Evolutionary conservation across 2,888 invertebrate species (phyloP), one percentile per base, ranked within the genome.

Genomic region (Hemithea aestivaria): DNA sequence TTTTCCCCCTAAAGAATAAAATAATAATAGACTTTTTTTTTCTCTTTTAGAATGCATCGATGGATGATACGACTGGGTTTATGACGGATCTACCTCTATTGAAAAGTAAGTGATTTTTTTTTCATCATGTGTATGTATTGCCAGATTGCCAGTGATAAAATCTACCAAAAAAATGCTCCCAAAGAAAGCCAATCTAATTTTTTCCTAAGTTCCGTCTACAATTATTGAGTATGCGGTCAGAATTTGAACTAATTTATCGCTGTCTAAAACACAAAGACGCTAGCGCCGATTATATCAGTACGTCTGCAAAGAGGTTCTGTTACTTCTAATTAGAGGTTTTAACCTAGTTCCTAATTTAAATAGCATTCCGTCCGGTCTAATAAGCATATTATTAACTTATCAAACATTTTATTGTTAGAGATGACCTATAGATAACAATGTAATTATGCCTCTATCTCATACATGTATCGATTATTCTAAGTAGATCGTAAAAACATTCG

Each of bases 31-130:
- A n/a, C 25, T 38, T 29, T 10, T 28, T 41, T 64, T 9, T 7
- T 57, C 62, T 56, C 58, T 89, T 88, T 35, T 89, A 94, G 92
- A 93, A 93, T 74, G 91, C 93, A 56, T 93, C 93, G 56, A 92
- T 96, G 81, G 96, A 96, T 73, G 96, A 96, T 69, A 94, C 94
- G 57, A 90, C 92, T 54, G 94, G 94, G 32, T 96, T 96, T 82
- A 96, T 96, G 90, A 94, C 94, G 59, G 96, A 96, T 75, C 90
- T 96, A 75, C 96, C 96, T 58, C 89, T 96, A 65, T 90, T 96
- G 66, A 96, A 96, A 92, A 95, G 96, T 96, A 87, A 93, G 94
- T 91, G n/a, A n/a, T n/a, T n/a, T n/a, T n/a, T n/a, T n/a, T n/a
- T n/a, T n/a, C n/a, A n/a, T n/a, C n/a, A n/a, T n/a, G n/a, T n/a